A percentile compares a stretch with the other conserved stretches of the same genome.
These are phyloP conservation scores for Noctua pronuba DNA, from an alignment of 2,888 invertebrate species.

Conservation along the genomic window DNA sequence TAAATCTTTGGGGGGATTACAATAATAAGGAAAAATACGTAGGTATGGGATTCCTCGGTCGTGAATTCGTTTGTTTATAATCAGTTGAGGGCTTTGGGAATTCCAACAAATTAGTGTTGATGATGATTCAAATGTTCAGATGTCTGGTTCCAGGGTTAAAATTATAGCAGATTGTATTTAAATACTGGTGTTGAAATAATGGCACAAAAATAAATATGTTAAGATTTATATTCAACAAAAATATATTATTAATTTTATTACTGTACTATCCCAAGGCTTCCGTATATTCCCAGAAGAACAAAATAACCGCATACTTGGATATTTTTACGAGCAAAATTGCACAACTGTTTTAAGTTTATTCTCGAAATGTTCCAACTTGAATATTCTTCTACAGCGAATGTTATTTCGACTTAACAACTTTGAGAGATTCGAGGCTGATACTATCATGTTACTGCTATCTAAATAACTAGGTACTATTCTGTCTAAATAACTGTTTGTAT, in stretches of 20 bases:
- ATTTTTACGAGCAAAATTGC: slow-evolving; percentile 35
- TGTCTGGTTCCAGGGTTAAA: neutral
- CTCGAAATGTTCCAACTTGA: slow-evolving; percentile 28
- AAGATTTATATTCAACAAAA: neutral
- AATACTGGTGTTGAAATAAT: neutral
- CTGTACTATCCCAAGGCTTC: neutral
- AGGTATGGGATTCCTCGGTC: slow-evolving; percentile 16
- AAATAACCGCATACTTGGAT: slow-evolving; percentile 28
- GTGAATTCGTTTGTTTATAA: slow-evolving; percentile 26
- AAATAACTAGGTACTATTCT: slow-evolving; percentile 16
- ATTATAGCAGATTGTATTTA: neutral
- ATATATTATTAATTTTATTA: neutral
- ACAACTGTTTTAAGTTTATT: slow-evolving; percentile 28
- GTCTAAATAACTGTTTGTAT: slow-evolving; percentile 5
- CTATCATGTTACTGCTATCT: slow-evolving; percentile 18
- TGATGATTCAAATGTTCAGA: neutral
- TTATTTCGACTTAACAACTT: slow-evolving; percentile 45
- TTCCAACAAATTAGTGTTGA: neutral
- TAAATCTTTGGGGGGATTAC: slow-evolving; percentile 47
- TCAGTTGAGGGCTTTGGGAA: neutral
- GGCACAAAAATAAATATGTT: neutral
- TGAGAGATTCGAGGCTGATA: slow-evolving; percentile 34
- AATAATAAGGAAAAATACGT: slow-evolving; percentile 51
- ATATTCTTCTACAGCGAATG: slow-evolving; percentile 36
- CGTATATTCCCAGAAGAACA: slow-evolving; percentile 14